phyloP scores from a whole-genome alignment of 1,140 invertebrate species.

The Antheraea pernyi region DNA sequence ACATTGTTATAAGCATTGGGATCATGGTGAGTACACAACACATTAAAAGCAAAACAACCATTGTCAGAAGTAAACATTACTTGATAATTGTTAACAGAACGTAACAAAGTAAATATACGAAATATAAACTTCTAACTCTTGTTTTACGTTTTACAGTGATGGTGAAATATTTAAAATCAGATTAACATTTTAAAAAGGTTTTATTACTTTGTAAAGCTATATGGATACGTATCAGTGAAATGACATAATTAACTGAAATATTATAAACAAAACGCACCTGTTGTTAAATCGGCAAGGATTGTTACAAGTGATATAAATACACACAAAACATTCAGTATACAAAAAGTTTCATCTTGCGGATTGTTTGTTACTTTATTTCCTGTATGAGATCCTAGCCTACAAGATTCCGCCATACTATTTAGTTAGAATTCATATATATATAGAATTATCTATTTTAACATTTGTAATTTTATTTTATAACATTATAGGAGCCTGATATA shows the following conservation, averaged over 20 bases:
- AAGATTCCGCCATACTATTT: conserved; percentile 67
- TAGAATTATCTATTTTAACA: background rate
- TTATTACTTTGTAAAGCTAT: background rate
- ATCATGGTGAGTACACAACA: no score
- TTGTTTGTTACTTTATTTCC: conserved; percentile 49
- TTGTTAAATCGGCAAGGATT: conserved; percentile 70
- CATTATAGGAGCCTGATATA: background rate
- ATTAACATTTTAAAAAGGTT: background rate
- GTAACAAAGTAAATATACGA: background rate
- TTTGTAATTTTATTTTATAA: background rate
- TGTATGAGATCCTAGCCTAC: conserved; percentile 50
- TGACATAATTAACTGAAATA: background rate
- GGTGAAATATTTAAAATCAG: background rate
- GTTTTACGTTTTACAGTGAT: background rate
- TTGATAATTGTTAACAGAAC: no score
- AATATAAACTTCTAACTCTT: background rate
- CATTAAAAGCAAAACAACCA: no score
- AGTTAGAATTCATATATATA: conserved; percentile 11
- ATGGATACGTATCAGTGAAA: background rate
- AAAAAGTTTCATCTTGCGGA: conserved; percentile 67
- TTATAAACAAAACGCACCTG: conserved; percentile 41
- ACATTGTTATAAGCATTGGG: no score
- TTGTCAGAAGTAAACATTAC: no score
- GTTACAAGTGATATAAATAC: conserved; percentile 72
- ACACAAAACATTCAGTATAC: conserved; percentile 69